Base-by-base conservation (phyloP, 1,140 invertebrate species). In the Drosophila ogumai region DNA sequence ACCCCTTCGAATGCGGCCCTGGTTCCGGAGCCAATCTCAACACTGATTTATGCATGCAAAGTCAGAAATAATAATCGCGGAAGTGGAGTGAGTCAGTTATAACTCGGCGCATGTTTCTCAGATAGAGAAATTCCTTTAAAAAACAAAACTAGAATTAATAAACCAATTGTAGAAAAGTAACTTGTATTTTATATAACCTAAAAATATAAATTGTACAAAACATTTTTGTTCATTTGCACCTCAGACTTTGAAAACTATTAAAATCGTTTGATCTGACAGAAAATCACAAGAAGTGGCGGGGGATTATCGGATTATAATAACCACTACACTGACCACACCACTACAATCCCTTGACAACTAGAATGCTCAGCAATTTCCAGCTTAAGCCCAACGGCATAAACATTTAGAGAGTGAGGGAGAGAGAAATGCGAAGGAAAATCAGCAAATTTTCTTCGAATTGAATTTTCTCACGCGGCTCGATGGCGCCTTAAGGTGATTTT, bases 41-140 rank as follows among this genome's bases (percentile, higher is more conserved):
- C 64, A 61, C 54, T 84, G 81, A 86, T 84, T 84, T 81, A 86
- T 84, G 77, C 67, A 85, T 86, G 78, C 72, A 74, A 78, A 82
- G 61, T 44, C 52, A 66, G 61, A 63, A 61, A 77, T 69, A 77
- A 61, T 61, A 66, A 74, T 80, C 61, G 19, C 81, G 79, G 79
- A 82, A 87, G 63, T 61, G 50, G 59, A 79, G 65, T 82, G 75
- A 87, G 75, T 87, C 72, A 82, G 75, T 79, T 22, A 47, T 9
- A 72, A 55, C 54, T 80, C 43, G 52, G 41, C 19, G 32, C 25
- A 17, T 56, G 36, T 57, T 46, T 36, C 10, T 22, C 59, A 31
- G 19, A 41, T 34, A 61, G 19, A 34, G 22, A 61, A 40, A 40
- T 66, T 55, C n/a, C 55, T 8, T 7, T 6, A 19, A 19, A 55